Percentiles rank a stretch among this genome's conserved stretches.
phyloP scores from a whole-genome alignment of 2,888 invertebrate genomes.

The Griposia aprilina region DNA sequence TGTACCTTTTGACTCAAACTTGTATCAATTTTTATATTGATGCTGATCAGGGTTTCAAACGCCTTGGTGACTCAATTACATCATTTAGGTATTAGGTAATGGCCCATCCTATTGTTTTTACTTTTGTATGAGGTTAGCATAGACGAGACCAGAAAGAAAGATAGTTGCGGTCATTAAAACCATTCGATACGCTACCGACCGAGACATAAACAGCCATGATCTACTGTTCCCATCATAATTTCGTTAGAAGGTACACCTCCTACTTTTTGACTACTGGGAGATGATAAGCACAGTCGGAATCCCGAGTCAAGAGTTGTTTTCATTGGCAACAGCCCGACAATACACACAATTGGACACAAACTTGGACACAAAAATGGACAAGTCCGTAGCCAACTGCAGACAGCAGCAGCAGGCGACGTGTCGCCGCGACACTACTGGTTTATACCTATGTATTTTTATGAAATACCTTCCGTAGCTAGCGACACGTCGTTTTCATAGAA shows the following conservation, averaged over 20 bases:
- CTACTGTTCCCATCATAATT: not conserved
- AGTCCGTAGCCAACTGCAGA: too few relatives aligned
- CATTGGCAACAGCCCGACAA: constrained; percentile 26
- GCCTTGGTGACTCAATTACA: not conserved
- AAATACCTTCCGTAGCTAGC: too few relatives aligned
- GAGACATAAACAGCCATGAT: not conserved
- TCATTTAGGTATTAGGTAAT: not conserved
- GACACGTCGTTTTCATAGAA: too few relatives aligned
- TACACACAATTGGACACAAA: constrained; percentile 5
- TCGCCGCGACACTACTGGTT: too few relatives aligned
- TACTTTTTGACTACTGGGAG: not conserved
- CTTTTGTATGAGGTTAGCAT: not conserved
- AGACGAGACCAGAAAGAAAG: not conserved
- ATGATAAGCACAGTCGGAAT: constrained; percentile 12
- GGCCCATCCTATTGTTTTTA: not conserved
- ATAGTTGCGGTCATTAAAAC: not conserved
- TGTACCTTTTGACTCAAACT: not conserved
- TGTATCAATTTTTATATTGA: not conserved
- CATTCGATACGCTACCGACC: not conserved
- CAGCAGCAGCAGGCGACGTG: too few relatives aligned
- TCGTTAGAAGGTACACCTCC: not conserved
- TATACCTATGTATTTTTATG: too few relatives aligned
- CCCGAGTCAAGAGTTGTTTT: constrained; percentile 4
- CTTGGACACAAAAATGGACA: too few relatives aligned
- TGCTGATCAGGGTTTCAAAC: not conserved